Percentiles rank a stretch among this genome's conserved stretches.
Evolutionary conservation across 2,888 invertebrate genomes (phyloP).

Genomic region (Lithodes maja): DNA sequence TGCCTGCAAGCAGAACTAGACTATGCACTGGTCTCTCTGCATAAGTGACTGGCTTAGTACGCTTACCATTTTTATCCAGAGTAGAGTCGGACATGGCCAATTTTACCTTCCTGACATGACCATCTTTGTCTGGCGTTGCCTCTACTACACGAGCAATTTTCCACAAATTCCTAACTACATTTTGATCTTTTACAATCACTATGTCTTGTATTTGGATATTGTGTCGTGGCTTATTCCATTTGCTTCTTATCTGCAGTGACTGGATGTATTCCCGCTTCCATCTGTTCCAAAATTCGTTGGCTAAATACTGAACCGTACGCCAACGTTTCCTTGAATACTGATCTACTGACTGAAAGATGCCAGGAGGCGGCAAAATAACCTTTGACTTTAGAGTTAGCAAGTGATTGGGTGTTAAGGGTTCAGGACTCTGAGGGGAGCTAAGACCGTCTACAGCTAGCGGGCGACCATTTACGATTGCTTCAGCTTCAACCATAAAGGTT

Average conservation of each 20-base stretch:
- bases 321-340: neutral
- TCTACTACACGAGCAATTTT: neutral
- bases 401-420: conserved; percentile 43
- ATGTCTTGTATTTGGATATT: neutral
- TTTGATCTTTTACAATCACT: neutral
- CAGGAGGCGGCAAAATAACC: neutral
- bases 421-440: conserved; percentile 4
- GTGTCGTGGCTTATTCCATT: neutral
- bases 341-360: neutral
- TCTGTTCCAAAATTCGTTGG: conserved; percentile 3
- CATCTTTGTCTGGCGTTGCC: neutral
- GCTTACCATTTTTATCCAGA: no score
- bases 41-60: no score
- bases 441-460: neutral
- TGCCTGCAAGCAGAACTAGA: no score
- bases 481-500: conserved; percentile 42
- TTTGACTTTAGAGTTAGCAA: neutral
- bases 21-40: no score
- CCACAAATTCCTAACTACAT: neutral
- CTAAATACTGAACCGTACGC: neutral
- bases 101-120: neutral
- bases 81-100: no score
- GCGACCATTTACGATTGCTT: conserved; percentile 22
- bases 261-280: neutral
- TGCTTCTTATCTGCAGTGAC: neutral